phyloP scores from a whole-genome alignment of 1,140 invertebrate species.

The Nasonia longicornis region DNA sequence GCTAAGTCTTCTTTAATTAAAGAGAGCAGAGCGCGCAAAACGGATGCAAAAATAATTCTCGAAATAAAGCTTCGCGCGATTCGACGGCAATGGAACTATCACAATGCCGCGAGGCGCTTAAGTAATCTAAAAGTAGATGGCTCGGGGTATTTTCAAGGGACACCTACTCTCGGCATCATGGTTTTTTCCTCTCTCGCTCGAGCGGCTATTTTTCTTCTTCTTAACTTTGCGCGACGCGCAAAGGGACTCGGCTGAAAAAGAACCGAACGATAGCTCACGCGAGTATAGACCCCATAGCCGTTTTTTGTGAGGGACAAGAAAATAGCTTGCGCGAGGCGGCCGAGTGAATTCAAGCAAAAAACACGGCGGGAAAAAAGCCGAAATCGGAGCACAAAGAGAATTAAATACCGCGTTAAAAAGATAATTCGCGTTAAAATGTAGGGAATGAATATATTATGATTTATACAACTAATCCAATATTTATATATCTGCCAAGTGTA shows the following conservation, averaged over 20 bases:
- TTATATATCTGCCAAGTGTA: neutral
- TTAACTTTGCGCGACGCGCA: neutral
- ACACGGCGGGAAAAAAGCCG: neutral
- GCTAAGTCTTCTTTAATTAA: no score
- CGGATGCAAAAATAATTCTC: neutral
- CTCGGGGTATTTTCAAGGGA: neutral
- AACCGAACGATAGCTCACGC: neutral
- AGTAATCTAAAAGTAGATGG: constrained; percentile 13
- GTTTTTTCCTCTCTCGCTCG: neutral
- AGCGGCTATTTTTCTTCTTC: neutral
- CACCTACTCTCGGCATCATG: neutral
- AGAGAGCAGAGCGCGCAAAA: no score
- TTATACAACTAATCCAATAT: neutral
- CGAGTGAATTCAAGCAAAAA: constrained; percentile 2
- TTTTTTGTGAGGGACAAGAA: neutral
- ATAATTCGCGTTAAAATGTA: neutral
- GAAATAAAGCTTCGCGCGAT: neutral
- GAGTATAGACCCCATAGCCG: neutral
- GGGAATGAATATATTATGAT: no score
- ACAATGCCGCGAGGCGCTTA: neutral
- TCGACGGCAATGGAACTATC: neutral
- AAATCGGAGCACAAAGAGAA: neutral
- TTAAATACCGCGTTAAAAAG: neutral
- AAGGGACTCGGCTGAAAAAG: neutral
- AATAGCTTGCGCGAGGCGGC: neutral